phyloP scores from a whole-genome alignment of 2,113 vertebrate genomes.

The Tretioscincus oriximinensis region DNA sequence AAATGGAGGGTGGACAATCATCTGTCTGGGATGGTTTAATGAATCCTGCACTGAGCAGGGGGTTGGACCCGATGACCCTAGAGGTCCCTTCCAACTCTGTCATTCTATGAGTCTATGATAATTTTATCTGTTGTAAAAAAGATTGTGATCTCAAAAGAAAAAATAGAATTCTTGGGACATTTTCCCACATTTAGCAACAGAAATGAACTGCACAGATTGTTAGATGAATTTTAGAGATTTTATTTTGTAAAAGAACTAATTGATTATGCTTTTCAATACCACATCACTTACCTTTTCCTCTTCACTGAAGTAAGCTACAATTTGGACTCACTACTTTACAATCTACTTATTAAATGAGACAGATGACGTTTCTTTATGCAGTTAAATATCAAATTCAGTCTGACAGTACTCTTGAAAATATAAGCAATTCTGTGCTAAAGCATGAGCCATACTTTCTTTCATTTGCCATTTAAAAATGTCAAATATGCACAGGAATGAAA shows the following conservation, averaged over 20 bases:
- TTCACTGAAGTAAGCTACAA: conserved; percentile 8
- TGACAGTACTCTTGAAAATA: conserved; percentile 82
- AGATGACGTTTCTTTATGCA: conserved; percentile 72
- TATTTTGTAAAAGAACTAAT: not conserved
- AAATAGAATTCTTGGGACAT: not conserved
- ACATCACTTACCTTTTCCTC: not conserved
- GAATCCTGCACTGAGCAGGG: no score
- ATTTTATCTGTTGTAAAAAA: no score
- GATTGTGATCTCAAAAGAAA: not conserved
- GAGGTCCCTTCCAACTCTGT: no score
- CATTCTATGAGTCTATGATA: no score
- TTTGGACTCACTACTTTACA: conserved; percentile 60
- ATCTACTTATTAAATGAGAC: conserved; percentile 73
- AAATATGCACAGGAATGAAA: conserved; percentile 61
- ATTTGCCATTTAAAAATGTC: conserved; percentile 71
- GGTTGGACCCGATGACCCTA: no score
- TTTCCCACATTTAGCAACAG: not conserved
- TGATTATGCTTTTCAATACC: not conserved
- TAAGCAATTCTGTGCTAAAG: conserved; percentile 75
- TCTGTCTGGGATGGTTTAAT: no score
- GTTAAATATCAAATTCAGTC: conserved; percentile 73
- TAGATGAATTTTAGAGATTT: not conserved
- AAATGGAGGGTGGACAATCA: no score
- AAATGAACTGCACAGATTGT: not conserved
- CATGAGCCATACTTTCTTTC: conserved; percentile 77